Percentiles rank a stretch among this genome's conserved stretches.
Evolutionary conservation across 2,113 vertebrate genomes (phyloP).

Genomic region (Pygoscelis antarcticus): DNA sequence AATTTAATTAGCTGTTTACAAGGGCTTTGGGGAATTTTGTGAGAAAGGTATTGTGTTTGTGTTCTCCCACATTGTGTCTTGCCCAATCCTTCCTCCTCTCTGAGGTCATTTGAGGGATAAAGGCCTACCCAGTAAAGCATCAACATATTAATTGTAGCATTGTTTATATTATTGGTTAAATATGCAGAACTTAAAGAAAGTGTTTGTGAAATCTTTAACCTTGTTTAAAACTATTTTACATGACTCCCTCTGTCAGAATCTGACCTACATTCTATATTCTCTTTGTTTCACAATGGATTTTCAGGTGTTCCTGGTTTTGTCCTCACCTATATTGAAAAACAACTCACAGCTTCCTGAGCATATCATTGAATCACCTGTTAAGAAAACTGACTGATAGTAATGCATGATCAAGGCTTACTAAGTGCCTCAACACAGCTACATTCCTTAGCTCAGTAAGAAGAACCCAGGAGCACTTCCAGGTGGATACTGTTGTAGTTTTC

Average conservation of each 20-base stretch:
- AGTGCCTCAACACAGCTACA: not conserved
- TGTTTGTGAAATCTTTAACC: not conserved
- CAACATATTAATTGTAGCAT: constrained; percentile 34
- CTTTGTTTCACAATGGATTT: constrained; percentile 42
- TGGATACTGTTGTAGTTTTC: not conserved
- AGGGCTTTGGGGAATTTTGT: not conserved
- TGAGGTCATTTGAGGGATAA: constrained; percentile 38
- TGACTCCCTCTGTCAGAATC: not conserved
- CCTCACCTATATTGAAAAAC: not conserved
- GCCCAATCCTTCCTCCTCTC: not conserved
- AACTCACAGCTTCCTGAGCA: not conserved
- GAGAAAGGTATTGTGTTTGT: not conserved
- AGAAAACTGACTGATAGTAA: not conserved
- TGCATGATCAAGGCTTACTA: not conserved
- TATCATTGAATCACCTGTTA: not conserved
- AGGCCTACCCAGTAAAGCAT: constrained; percentile 10
- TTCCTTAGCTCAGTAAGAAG: not conserved
- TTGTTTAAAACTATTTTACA: not conserved
- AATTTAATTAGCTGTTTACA: not conserved
- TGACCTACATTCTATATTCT: constrained; percentile 29
- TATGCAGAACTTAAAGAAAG: not conserved
- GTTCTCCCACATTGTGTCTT: not conserved
- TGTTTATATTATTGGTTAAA: not conserved
- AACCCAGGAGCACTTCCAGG: not conserved
- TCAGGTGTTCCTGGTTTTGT: not conserved